Conservation (phyloP, 2,113 vertebrate genomes). For the Thamnaconus septentrionalis region DNA sequence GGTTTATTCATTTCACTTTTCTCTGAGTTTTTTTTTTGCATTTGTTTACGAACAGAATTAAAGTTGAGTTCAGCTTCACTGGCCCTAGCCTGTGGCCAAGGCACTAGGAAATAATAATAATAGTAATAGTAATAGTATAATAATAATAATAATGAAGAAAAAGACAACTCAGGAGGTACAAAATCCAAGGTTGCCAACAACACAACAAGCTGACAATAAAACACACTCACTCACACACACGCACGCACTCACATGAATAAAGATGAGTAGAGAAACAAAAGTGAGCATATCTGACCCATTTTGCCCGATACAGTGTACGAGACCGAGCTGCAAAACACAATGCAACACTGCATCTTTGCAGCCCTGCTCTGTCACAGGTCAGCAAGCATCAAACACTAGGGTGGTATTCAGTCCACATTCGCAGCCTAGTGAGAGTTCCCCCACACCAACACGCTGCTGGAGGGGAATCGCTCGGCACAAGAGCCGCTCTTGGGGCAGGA, state of each 20-base stretch:
- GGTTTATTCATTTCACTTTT: neutral
- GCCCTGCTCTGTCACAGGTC: constrained; percentile 59
- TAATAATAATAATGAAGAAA: constrained; percentile 11
- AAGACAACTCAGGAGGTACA: constrained; percentile 17
- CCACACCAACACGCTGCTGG: neutral
- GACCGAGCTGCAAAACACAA: constrained; percentile 47
- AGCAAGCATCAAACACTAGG: constrained; percentile 52
- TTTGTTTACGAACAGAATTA: neutral
- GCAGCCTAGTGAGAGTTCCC: neutral
- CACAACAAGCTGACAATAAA: neutral
- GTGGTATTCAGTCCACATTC: constrained; percentile 23
- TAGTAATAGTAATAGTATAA: too few species aligned
- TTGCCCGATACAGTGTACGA: constrained; percentile 45
- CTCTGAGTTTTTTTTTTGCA: neutral
- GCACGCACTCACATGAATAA: constrained; percentile 2
- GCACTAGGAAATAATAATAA: too few species aligned
- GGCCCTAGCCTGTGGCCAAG: too few species aligned
- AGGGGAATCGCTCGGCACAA: neutral
- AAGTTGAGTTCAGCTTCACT: neutral
- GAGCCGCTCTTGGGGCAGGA: neutral
- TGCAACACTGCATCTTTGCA: constrained; percentile 49
- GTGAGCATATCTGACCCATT: constrained; percentile 60
- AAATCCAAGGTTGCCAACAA: constrained; percentile 35
- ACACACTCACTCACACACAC: too few species aligned
- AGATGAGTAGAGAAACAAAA: constrained; percentile 17